A percentile compares a stretch with the other conserved stretches of the same genome.
These are phyloP conservation scores for Passer montanus DNA, from an alignment of 2,113 vertebrate species.

Conservation along the genomic window DNA sequence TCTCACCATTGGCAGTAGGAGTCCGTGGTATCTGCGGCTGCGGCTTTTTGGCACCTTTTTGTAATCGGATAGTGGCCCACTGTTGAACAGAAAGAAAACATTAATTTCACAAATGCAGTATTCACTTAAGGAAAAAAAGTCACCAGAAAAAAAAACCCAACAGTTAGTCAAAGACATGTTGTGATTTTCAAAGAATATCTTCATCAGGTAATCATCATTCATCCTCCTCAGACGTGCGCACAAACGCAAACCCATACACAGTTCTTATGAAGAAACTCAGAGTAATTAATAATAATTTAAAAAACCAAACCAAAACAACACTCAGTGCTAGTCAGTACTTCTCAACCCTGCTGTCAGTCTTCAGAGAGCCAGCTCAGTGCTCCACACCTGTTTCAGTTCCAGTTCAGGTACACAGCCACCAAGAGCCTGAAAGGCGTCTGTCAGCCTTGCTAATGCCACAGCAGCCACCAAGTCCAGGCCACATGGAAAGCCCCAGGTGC, in stretches of 20 bases:
- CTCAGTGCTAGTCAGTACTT: neutral
- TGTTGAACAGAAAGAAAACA: conserved; percentile 65
- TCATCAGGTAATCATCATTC: neutral
- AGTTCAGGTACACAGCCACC: neutral
- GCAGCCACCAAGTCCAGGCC: fast-evolving
- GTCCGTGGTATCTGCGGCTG: conserved; percentile 59
- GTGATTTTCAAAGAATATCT: neutral
- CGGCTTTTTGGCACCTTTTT: conserved; percentile 79
- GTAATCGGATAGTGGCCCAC: conserved; percentile 94
- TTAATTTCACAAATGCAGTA: neutral
- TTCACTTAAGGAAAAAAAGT: neutral
- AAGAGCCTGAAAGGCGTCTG: neutral
- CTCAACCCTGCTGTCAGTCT: neutral
- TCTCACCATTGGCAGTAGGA: conserved; percentile 82
- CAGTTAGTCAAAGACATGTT: neutral
- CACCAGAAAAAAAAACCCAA: neutral
- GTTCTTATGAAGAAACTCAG: neutral
- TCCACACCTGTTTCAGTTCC: neutral
- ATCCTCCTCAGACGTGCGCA: neutral
- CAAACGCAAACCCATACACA: neutral
- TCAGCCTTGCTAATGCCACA: neutral
- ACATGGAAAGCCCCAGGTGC: neutral
- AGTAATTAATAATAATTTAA: neutral
- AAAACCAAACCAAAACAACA: neutral
- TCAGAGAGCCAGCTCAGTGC: neutral